These are phyloP conservation scores for Galago senegalensis DNA, from an alignment of 2,797 vertebrate genomes.

Conservation along the genomic window DNA sequence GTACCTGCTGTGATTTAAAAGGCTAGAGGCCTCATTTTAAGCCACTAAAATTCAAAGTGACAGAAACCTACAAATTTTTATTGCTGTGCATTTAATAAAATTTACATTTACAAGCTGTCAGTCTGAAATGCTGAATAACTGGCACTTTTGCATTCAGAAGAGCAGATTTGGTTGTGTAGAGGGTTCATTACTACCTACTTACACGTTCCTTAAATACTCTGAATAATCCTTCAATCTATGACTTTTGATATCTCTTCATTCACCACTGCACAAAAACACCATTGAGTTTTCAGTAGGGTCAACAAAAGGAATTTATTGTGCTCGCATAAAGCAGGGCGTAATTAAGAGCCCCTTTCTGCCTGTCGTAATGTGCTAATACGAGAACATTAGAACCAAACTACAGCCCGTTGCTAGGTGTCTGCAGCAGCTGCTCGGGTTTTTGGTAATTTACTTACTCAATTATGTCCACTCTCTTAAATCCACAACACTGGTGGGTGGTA, in stretches of 20 bases:
- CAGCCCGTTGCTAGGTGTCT: conserved; percentile 85
- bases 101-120: conserved; percentile 90
- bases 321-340: conserved; percentile 81
- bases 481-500: conserved; percentile 87
- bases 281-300: conserved; percentile 80
- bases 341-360: conserved; percentile 88
- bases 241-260: conserved; percentile 85
- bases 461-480: conserved; percentile 89
- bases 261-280: conserved; percentile 76
- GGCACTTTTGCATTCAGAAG: conserved; percentile 79
- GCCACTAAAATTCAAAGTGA: conserved; percentile 89
- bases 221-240: conserved; percentile 83
- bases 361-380: conserved; percentile 88
- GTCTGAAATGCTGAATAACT: conserved; percentile 88
- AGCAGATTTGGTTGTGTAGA: conserved; percentile 74
- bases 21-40: conserved; percentile 86
- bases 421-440: conserved; percentile 85
- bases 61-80: conserved; percentile 90
- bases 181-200: conserved; percentile 86
- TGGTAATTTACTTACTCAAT: conserved; percentile 89
- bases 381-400: conserved; percentile 86
- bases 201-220: conserved; percentile 79
- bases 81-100: conserved; percentile 89
- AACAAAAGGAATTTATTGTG: conserved; percentile 84
- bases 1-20: conserved; percentile 88